Conservation (phyloP, 1,140 invertebrate species). For the Ephestia elutella region DNA sequence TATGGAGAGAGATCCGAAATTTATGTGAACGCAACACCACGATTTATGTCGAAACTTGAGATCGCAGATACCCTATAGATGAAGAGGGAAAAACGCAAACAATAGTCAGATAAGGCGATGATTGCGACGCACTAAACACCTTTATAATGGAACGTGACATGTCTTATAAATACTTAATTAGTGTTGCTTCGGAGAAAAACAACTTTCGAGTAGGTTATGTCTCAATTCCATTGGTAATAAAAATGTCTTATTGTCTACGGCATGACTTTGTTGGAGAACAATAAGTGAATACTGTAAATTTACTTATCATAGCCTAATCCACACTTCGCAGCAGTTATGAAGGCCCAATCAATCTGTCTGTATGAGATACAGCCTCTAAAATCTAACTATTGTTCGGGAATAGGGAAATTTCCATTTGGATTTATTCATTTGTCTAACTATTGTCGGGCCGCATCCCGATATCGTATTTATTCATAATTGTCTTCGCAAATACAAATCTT, state of each 20-base stretch:
- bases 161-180: constrained; percentile 3
- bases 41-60: constrained; percentile 54
- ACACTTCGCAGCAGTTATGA: constrained; percentile 35
- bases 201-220: background rate
- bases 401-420: constrained; percentile 72
- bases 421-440: constrained; percentile 74
- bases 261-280: too few species aligned
- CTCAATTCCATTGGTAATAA: background rate
- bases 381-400: constrained; percentile 73
- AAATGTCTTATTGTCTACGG: too few species aligned
- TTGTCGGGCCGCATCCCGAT: constrained; percentile 58
- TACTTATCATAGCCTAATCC: constrained; percentile 42
- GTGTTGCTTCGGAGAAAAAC: background rate
- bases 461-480: constrained; percentile 30
- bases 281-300: background rate
- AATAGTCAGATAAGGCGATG: constrained; percentile 2
- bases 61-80: constrained; percentile 19
- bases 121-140: background rate
- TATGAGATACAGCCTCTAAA: constrained; percentile 72
- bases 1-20: constrained; percentile 63
- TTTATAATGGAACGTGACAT: background rate
- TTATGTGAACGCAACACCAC: constrained; percentile 57
- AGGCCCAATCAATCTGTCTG: constrained; percentile 72
- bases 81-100: background rate
- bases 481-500: background rate